These are phyloP conservation scores for Diorhabda elongata DNA, from an alignment of 1,140 invertebrate genomes.

Conservation along the genomic window DNA sequence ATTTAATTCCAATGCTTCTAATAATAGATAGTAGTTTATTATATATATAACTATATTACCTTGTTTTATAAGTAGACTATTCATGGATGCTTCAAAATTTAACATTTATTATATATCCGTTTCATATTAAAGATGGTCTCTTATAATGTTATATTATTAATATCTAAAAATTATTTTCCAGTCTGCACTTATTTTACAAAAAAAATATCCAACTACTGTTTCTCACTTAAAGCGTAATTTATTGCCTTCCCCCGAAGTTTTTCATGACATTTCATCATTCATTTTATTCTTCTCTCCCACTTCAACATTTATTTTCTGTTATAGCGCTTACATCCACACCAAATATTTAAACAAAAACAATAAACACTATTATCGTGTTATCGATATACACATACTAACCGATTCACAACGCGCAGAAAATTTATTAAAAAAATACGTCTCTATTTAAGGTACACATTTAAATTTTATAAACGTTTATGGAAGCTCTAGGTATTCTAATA, in stretches of 20 bases:
- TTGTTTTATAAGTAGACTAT: too few species aligned
- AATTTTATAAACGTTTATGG: constrained; percentile 16
- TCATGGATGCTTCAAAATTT: too few species aligned
- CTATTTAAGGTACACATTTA: constrained; percentile 19
- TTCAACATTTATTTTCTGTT: background rate
- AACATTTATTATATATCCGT: too few species aligned
- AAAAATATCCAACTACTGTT: constrained; percentile 12
- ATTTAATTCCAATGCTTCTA: too few species aligned
- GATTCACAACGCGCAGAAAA: constrained; percentile 8
- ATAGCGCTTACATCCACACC: background rate
- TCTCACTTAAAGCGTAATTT: constrained; percentile 23
- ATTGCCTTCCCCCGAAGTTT: constrained; percentile 24
- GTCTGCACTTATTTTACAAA: background rate
- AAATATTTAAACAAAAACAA: too few species aligned
- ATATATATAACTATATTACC: too few species aligned
- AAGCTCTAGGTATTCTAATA: constrained; percentile 14
- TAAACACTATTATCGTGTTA: too few species aligned
- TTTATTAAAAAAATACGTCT: constrained; percentile 6
- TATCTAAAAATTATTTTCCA: background rate
- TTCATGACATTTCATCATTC: constrained; percentile 17
- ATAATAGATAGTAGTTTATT: too few species aligned
- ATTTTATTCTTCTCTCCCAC: constrained; percentile 8
- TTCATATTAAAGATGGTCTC: too few species aligned
- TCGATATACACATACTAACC: too few species aligned
- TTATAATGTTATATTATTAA: background rate